Conservation (phyloP, 1,140 invertebrate species). For the Capitella teleta region DNA sequence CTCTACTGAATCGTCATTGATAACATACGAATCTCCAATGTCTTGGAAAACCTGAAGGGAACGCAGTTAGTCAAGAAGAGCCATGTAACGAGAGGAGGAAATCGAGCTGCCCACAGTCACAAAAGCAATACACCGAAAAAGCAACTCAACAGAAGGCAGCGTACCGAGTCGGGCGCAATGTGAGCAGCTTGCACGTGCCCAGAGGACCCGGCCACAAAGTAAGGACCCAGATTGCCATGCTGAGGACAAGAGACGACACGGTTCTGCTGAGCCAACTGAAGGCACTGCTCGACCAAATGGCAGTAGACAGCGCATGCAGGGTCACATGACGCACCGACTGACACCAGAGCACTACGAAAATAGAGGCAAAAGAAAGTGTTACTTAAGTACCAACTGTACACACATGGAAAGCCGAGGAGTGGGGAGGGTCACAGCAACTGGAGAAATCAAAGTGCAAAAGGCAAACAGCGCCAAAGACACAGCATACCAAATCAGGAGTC, state of each 20-base stretch:
- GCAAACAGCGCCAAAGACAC: not conserved
- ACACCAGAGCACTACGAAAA: not conserved
- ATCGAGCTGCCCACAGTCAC: not conserved
- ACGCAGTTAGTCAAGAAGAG: not conserved
- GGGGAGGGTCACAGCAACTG: not conserved
- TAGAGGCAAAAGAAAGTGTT: not conserved
- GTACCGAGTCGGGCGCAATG: slow-evolving; percentile 71
- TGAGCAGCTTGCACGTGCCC: slow-evolving; percentile 64
- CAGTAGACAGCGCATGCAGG: slow-evolving; percentile 28
- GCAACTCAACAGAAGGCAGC: slow-evolving; percentile 16
- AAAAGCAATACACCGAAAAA: not conserved
- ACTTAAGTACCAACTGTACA: not conserved
- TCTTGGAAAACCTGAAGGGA: slow-evolving; percentile 66
- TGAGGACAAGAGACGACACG: slow-evolving; percentile 42
- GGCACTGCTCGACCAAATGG: slow-evolving; percentile 87
- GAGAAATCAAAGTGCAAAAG: not conserved
- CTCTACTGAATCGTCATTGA: slow-evolving; percentile 60
- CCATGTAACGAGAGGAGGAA: not conserved
- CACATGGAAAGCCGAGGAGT: not conserved
- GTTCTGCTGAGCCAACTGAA: slow-evolving; percentile 62
- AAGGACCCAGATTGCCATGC: slow-evolving; percentile 28
- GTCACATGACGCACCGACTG: not conserved
- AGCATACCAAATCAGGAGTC: not conserved
- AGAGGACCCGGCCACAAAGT: slow-evolving; percentile 24
- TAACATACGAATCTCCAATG: slow-evolving; percentile 63